Evolutionary conservation across 2,113 vertebrate genomes (phyloP).

Genomic region (Apeltes quadracus): DNA sequence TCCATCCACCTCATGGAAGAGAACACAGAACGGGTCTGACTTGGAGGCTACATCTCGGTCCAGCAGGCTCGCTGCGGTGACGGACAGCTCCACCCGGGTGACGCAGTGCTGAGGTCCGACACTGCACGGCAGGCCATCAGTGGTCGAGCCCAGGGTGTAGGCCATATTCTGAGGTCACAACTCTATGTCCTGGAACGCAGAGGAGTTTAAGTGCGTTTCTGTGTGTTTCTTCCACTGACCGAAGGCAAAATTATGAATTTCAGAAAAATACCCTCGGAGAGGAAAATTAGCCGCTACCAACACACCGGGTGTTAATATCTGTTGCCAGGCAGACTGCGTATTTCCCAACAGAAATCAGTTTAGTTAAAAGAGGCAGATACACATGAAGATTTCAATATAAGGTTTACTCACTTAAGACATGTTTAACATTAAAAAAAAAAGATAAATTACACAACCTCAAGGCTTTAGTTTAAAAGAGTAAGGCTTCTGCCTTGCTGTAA

Average conservation of each 20-base stretch:
- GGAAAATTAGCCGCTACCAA: slow-evolving; percentile 12
- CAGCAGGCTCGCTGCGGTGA: slow-evolving; percentile 89
- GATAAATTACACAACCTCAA: neutral
- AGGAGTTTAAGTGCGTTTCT: neutral
- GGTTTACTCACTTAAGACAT: neutral
- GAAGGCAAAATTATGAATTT: slow-evolving; percentile 9
- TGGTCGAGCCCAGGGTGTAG: slow-evolving; percentile 77
- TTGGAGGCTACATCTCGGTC: slow-evolving; percentile 98
- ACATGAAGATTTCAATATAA: neutral
- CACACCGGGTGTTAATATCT: neutral
- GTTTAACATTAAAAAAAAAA: neutral
- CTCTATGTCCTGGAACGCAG: slow-evolving; percentile 16
- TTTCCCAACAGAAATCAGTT: neutral
- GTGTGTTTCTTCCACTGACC: slow-evolving; percentile 12
- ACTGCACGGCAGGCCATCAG: slow-evolving; percentile 57
- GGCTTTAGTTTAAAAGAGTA: slow-evolving; percentile 13
- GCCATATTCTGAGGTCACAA: slow-evolving; percentile 82
- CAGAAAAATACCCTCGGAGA: slow-evolving; percentile 11
- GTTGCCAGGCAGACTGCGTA: slow-evolving; percentile 14
- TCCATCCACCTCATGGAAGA: slow-evolving; percentile 90
- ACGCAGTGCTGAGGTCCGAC: slow-evolving; percentile 87
- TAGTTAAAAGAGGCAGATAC: neutral
- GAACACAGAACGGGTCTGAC: slow-evolving; percentile 97
- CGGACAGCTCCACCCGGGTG: slow-evolving; percentile 92
- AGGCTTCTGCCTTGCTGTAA: slow-evolving; percentile 5